Evolutionary conservation across 1,140 invertebrate genomes (phyloP).

Genomic region (Pseudobourletiella spinata): DNA sequence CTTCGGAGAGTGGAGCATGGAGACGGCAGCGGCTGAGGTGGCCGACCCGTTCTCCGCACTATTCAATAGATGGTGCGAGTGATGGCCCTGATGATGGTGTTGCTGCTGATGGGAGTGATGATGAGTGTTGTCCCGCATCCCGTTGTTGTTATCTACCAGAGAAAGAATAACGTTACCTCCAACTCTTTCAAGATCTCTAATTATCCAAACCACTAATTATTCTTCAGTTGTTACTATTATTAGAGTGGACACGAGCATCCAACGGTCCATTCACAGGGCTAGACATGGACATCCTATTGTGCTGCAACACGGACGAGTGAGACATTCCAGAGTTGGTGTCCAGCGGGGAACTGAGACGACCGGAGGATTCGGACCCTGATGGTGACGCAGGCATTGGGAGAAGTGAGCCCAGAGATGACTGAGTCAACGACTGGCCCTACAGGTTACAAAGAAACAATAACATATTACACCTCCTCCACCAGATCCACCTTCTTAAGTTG

Average conservation of each 20-base stretch:
- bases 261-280: conserved; percentile 31
- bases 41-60: conserved; percentile 22
- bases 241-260: conserved; percentile 26
- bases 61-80: conserved; percentile 4
- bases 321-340: conserved; percentile 31
- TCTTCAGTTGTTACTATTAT: conserved; percentile 4
- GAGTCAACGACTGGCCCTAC: conserved; percentile 27
- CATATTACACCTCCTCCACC: too few relatives aligned
- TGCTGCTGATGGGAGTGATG: conserved; percentile 17
- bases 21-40: not conserved
- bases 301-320: conserved; percentile 28
- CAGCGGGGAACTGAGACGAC: conserved; percentile 34
- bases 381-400: conserved; percentile 35
- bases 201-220: too few relatives aligned
- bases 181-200: too few relatives aligned
- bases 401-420: conserved; percentile 23
- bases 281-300: conserved; percentile 29
- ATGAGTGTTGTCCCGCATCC: conserved; percentile 7
- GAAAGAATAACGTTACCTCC: too few relatives aligned
- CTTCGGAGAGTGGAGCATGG: conserved; percentile 27
- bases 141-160: conserved; percentile 13
- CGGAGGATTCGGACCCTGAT: conserved; percentile 35
- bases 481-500: too few relatives aligned
- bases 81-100: conserved; percentile 6
- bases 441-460: too few relatives aligned